Percentiles rank a stretch among this genome's conserved stretches.
Evolutionary conservation across 2,888 invertebrate species (phyloP).

Genomic region (Mayetiola destructor): DNA sequence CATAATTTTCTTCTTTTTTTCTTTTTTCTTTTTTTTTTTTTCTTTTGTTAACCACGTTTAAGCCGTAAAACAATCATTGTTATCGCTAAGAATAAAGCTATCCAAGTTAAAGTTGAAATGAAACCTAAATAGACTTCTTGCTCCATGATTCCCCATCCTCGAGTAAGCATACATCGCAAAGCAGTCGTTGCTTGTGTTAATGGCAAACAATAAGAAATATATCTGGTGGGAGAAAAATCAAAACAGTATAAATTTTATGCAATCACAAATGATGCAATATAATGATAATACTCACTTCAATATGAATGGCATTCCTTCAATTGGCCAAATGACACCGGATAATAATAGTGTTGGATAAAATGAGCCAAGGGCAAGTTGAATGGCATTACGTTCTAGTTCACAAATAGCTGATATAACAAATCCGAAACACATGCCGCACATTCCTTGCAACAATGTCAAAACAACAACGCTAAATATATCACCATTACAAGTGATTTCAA

Average conservation of each 20-base stretch:
- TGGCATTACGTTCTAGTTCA: slow-evolving; percentile 82
- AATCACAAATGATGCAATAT: background rate
- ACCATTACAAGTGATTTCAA: slow-evolving; percentile 80
- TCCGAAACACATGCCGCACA: slow-evolving; percentile 94
- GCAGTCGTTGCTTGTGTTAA: slow-evolving; percentile 87
- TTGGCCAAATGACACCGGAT: slow-evolving; percentile 92
- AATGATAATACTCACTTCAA: slow-evolving; percentile 38
- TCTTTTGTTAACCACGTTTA: slow-evolving; percentile 68
- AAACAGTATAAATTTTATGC: slow-evolving; percentile 11
- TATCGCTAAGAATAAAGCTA: slow-evolving; percentile 62
- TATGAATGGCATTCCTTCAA: slow-evolving; percentile 84
- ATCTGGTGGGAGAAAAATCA: slow-evolving; percentile 29
- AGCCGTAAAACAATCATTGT: slow-evolving; percentile 66
- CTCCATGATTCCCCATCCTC: slow-evolving; percentile 73
- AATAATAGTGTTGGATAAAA: slow-evolving; percentile 87
- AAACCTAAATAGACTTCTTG: slow-evolving; percentile 78
- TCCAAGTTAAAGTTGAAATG: slow-evolving; percentile 74
- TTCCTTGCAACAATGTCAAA: slow-evolving; percentile 74
- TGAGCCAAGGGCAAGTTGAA: slow-evolving; percentile 82
- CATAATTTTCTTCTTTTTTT: too few species aligned
- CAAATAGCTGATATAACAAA: slow-evolving; percentile 87
- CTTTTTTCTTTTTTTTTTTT: too few species aligned
- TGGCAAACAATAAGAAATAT: slow-evolving; percentile 70
- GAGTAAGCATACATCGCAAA: slow-evolving; percentile 67
- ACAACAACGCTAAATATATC: slow-evolving; percentile 71